Conservation (phyloP, 1,140 invertebrate genomes). For the Proales similis region DNA sequence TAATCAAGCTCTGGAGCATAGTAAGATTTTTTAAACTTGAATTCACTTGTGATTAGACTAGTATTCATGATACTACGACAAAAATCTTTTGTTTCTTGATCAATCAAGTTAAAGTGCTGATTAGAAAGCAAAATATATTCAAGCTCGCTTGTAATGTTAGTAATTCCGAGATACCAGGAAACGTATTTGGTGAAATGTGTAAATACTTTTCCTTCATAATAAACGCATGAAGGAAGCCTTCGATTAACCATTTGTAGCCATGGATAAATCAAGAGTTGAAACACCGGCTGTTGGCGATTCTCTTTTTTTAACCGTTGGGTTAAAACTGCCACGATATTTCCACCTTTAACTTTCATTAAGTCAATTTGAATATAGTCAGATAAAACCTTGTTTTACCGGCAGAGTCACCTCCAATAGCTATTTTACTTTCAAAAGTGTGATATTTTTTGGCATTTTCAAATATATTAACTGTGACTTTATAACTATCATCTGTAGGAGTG, state of each 20-base stretch:
- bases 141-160: conserved; percentile 9
- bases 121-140: conserved; percentile 21
- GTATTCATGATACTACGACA: conserved; percentile 1
- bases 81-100: background rate
- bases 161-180: conserved; percentile 25
- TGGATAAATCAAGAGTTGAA: conserved; percentile 47
- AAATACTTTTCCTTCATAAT: background rate
- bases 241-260: conserved; percentile 46
- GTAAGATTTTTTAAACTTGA: conserved; percentile 11
- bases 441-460: conserved; percentile 41
- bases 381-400: conserved; percentile 42
- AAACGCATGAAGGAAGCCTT: conserved; percentile 44
- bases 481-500: conserved; percentile 43
- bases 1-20: conserved; percentile 18
- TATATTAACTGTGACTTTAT: conserved; percentile 43
- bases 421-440: conserved; percentile 37
- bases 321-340: conserved; percentile 12
- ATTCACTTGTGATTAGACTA: conserved; percentile 10
- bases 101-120: background rate
- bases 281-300: conserved; percentile 39
- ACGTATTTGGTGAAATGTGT: conserved; percentile 18
- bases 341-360: background rate
- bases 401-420: conserved; percentile 39
- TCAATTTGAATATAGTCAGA: background rate
- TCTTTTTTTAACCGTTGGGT: conserved; percentile 5